Base-by-base conservation (phyloP, 37 sponge, comb jelly and placozoan species). In the Beroe forskalii region DNA sequence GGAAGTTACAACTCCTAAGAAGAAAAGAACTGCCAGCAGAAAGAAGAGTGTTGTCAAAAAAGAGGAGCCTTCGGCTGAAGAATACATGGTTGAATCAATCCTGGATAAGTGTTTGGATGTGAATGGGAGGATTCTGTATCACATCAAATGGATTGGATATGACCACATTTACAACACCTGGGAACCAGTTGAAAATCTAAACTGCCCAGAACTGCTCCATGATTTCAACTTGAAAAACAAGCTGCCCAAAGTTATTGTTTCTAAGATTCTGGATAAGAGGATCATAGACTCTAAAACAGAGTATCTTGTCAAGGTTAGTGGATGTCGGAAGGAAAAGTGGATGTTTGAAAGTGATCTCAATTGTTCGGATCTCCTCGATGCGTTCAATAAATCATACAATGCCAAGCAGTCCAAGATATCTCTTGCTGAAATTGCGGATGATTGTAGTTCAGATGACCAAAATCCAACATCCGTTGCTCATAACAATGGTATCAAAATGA, bases 131-230 rank as follows among this genome's bases (percentile, higher is more conserved):
- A 80, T 80, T 38, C 40, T 80, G 4, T 80, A 80, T 25, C 48
- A 38, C 44, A 80, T 80, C 55, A 80, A 80, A 27, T 80, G 86
- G 86, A 41, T 80, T 20, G 86, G 86, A 43, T 80, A 80, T 80
- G 86, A 80, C 22, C 20, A 23, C n/a, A 41, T 44, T 80, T 80
- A 80, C 40, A 80, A 80, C 27, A 80, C 86, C n/a, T 80, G 86
- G 86, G 86, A 80, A 80, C 86, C 86, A 14, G 86, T 80, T 22
- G 86, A 80, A 25, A 80, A 80, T 48, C 40, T 80, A 37, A 80
- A 80, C 55, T 80, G 86, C 42, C 86, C 86, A n/a, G 55, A 80
- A 44, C n/a, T 80, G 14, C 55, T 80, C 2, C 43, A 80, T 25
- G 86, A 39, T 3, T 80, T 80, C 48, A 80, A 80, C 42, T 19